phyloP scores from a whole-genome alignment of 2,888 invertebrate genomes.

The Lasiommata megera region DNA sequence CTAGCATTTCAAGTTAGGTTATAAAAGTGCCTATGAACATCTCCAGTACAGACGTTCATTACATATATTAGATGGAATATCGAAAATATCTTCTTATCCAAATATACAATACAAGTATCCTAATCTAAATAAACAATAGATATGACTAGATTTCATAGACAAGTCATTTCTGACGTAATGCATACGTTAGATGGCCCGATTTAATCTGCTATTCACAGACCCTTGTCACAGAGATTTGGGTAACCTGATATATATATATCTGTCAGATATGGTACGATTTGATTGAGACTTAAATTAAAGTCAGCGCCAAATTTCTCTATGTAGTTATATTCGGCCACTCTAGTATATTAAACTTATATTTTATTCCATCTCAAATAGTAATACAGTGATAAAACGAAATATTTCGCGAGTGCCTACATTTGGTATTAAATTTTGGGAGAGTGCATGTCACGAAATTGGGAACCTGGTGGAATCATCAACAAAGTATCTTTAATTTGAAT shows the following conservation, averaged over 20 bases:
- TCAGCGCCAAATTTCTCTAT: neutral
- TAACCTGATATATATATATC: slow-evolving; percentile 50
- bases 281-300: slow-evolving; percentile 18
- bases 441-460: too few species aligned
- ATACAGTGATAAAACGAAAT: too few species aligned
- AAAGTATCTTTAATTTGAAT: too few species aligned
- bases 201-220: slow-evolving; percentile 57
- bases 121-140: slow-evolving; percentile 2
- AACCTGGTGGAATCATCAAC: too few species aligned
- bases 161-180: slow-evolving; percentile 28
- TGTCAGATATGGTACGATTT: slow-evolving; percentile 38
- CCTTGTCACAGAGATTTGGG: slow-evolving; percentile 59
- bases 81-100: too few species aligned
- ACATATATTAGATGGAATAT: too few species aligned
- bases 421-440: too few species aligned
- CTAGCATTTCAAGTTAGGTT: too few species aligned
- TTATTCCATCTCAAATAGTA: neutral
- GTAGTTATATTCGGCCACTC: neutral
- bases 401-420: too few species aligned
- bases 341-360: neutral
- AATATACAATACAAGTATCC: neutral
- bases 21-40: too few species aligned
- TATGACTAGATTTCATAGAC: slow-evolving; percentile 9
- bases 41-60: too few species aligned
- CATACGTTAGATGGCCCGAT: slow-evolving; percentile 50